These are phyloP conservation scores for Strigamia transsilvanica DNA, from an alignment of 2,888 invertebrate genomes.

Conservation along the genomic window DNA sequence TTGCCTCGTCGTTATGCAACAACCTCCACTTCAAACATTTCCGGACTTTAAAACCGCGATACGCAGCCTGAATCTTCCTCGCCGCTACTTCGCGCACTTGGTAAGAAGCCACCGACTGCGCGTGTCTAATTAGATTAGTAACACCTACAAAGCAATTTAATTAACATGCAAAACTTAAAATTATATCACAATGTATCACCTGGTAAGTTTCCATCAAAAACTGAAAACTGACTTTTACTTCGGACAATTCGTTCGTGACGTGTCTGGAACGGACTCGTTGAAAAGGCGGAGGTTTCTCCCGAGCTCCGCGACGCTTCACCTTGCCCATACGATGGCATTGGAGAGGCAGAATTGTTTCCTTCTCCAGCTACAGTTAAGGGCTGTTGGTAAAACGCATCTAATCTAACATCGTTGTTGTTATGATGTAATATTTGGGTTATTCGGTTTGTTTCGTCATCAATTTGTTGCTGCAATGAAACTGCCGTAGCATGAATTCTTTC, in stretches of 20 bases:
- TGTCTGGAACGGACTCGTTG: neutral
- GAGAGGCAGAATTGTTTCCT: neutral
- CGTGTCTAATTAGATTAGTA: constrained; percentile 42
- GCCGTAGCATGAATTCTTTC: constrained; percentile 28
- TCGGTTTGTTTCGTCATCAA: constrained; percentile 39
- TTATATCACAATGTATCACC: constrained; percentile 6
- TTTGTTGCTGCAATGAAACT: constrained; percentile 17
- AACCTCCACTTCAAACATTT: constrained; percentile 39
- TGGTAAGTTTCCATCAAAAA: constrained; percentile 52
- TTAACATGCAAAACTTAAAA: neutral
- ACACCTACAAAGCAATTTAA: constrained; percentile 14
- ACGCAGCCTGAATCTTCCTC: constrained; percentile 47
- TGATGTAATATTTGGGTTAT: constrained; percentile 10
- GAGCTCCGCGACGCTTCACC: constrained; percentile 14
- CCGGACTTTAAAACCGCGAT: constrained; percentile 36
- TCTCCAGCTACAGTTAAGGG: neutral
- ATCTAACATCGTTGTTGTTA: neutral
- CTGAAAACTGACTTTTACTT: constrained; percentile 31
- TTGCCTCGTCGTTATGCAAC: neutral
- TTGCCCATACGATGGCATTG: neutral
- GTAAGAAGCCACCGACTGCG: constrained; percentile 26
- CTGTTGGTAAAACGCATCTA: neutral
- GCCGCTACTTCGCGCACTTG: constrained; percentile 18
- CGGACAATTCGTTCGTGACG: constrained; percentile 33
- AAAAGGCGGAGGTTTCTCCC: neutral